A percentile compares a stretch with the other conserved stretches of the same genome.
Conservation (phyloP, 1,140 invertebrate species). For the Charaxes varanes region DNA sequence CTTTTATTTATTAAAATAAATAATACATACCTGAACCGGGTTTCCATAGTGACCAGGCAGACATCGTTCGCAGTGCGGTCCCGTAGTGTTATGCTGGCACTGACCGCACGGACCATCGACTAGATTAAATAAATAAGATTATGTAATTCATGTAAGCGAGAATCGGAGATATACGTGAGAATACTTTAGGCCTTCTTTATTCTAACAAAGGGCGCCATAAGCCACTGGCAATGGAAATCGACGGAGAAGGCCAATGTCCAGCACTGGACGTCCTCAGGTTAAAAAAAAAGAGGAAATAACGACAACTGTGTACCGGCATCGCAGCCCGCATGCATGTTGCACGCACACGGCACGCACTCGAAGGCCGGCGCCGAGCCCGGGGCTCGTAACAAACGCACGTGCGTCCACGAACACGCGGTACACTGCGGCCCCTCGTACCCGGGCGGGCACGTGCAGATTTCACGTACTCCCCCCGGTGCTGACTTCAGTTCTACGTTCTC, state of each 20-base stretch:
- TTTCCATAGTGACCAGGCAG: slow-evolving; percentile 94
- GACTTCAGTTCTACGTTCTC: slow-evolving; percentile 38
- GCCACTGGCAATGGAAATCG: too few relatives aligned
- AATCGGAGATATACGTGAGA: too few relatives aligned
- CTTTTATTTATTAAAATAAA: too few relatives aligned
- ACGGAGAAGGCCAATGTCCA: too few relatives aligned
- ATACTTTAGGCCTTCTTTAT: too few relatives aligned
- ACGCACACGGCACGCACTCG: slow-evolving; percentile 90
- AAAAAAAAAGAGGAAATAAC: too few relatives aligned
- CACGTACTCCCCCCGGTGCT: slow-evolving; percentile 57
- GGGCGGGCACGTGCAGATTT: slow-evolving; percentile 79
- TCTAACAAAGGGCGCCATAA: too few relatives aligned
- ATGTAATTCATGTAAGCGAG: too few relatives aligned
- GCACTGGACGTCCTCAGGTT: too few relatives aligned
- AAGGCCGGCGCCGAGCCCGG: slow-evolving; percentile 76
- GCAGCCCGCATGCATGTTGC: slow-evolving; percentile 92
- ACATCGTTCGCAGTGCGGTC: slow-evolving; percentile 89
- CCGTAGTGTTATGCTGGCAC: slow-evolving; percentile 80
- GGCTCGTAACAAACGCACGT: slow-evolving; percentile 78
- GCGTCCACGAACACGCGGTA: slow-evolving; percentile 89
- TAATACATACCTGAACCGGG: slow-evolving; percentile 79
- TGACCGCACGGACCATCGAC: slow-evolving; percentile 83
- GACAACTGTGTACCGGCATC: slow-evolving; percentile 75
- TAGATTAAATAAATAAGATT: slow-evolving; percentile 14
- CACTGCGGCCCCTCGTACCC: slow-evolving; percentile 88